phyloP scores from a whole-genome alignment of 2,888 invertebrate genomes.

The Punctoribates punctum region DNA sequence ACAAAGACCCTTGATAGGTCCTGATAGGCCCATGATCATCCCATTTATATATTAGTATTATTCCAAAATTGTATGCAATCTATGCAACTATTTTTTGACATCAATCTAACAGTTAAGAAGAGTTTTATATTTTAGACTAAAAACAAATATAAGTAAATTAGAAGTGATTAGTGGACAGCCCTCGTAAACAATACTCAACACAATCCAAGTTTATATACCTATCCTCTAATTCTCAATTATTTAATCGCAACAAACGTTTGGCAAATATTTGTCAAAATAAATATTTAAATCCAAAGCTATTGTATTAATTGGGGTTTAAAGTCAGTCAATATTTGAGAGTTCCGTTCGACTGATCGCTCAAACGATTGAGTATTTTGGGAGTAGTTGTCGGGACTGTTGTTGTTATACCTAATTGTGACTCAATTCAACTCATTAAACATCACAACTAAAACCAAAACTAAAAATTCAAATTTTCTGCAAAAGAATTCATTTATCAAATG shows the following conservation, averaged over 20 bases:
- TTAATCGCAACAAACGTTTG: neutral
- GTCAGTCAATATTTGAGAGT: constrained; percentile 4
- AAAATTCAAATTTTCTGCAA: too few species aligned
- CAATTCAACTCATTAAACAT: too few species aligned
- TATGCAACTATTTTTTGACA: neutral
- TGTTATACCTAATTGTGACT: too few species aligned
- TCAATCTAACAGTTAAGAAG: too few species aligned
- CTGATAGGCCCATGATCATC: too few species aligned
- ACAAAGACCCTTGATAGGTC: neutral
- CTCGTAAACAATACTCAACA: too few species aligned
- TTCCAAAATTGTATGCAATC: constrained; percentile 17
- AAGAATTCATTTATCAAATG: too few species aligned
- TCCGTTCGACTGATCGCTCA: constrained; percentile 25
- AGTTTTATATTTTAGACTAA: too few species aligned
- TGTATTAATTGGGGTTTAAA: neutral
- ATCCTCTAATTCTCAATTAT: neutral
- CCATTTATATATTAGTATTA: neutral
- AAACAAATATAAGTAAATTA: too few species aligned
- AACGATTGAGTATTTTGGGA: constrained; percentile 20
- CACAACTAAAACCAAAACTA: too few species aligned
- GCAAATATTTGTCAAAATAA: constrained; percentile 3
- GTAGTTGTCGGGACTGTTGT: too few species aligned
- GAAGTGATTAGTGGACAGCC: too few species aligned
- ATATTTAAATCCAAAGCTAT: neutral
- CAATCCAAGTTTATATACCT: neutral